Base-by-base conservation (phyloP, 2,113 vertebrate species). In the Daboia siamensis region DNA sequence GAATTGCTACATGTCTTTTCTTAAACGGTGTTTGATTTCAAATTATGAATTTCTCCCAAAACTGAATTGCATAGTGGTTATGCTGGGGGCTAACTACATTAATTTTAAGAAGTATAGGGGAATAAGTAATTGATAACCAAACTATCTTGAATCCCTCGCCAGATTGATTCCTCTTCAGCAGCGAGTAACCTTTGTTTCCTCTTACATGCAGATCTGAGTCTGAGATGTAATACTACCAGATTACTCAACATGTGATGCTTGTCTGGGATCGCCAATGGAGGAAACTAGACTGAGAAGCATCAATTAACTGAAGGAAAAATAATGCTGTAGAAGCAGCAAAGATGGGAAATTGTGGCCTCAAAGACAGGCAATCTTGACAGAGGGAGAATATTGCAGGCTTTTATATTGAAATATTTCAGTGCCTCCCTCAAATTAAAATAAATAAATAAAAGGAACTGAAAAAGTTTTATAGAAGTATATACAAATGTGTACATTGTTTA, bases 361-460 rank as follows among this genome's bases (percentile, higher is more conserved):
- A 20, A 64, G 33, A 20, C 23, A 86, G 46, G 46, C 4, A n/a
- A 15, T 29, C 74, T 59, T 59, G 23, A 59, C 5, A n/a, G 8
- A 21, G 10, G 24, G 39, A 39, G 33, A 44, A 54, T 33, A 33
- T 13, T 8, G 51, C 2, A 5, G 20, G 44, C 26, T 39, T 91
- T 61, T 8, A 17, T 13, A 33, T n/a, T 10, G 24, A 29, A 52
- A 39, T 33, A 55, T 88, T 74, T 46, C 21, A 80, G 64, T 48
- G 48, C 26, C 46, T 21, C 15, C 26, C 20, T 69, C 46, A 86
- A 29, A 91, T 26, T 56, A 2, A 84, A 23, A n/a, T 55, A 64
- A 39, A 10, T 56, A 61, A 61, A 44, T 90, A 44, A 93, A 90
- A 95, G 11, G 3, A 96, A 94, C 74, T 94, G 94, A 64, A 46